Conservation (phyloP, 2,888 invertebrate species). For the Adelognathus sp. region DNA sequence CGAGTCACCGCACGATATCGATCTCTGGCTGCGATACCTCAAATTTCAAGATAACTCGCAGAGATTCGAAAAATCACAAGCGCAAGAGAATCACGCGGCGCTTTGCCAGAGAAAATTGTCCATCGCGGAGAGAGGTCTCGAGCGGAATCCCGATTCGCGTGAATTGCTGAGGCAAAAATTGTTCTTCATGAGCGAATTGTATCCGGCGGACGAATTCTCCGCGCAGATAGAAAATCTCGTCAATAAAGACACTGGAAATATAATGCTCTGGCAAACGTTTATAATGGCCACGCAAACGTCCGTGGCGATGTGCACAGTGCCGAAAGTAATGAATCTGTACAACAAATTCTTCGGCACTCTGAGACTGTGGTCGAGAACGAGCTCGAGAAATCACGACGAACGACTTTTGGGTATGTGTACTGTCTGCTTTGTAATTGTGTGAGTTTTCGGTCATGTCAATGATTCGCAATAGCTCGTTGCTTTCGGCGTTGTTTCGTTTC, state of each 20-base stretch:
- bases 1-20: conserved; percentile 82
- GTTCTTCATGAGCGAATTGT: conserved; percentile 81
- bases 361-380: conserved; percentile 76
- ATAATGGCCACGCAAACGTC: conserved; percentile 83
- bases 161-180: conserved; percentile 82
- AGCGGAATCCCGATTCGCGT: conserved; percentile 83
- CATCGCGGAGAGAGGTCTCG: conserved; percentile 85
- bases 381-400: conserved; percentile 70
- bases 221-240: conserved; percentile 81
- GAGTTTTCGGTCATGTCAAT: too few relatives aligned
- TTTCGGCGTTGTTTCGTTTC: too few relatives aligned
- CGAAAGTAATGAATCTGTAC: conserved; percentile 84
- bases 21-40: conserved; percentile 85
- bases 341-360: conserved; percentile 81
- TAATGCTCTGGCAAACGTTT: conserved; percentile 82
- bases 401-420: conserved; percentile 70
- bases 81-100: conserved; percentile 62
- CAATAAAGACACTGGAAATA: conserved; percentile 81
- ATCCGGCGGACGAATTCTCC: conserved; percentile 84
- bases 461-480: too few relatives aligned
- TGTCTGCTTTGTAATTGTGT: not conserved
- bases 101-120: conserved; percentile 84
- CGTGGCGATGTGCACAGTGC: conserved; percentile 85
- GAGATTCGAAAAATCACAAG: conserved; percentile 33
- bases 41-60: conserved; percentile 81